Conservation (phyloP, 2,888 invertebrate genomes). For the Drosophila neutralis region DNA sequence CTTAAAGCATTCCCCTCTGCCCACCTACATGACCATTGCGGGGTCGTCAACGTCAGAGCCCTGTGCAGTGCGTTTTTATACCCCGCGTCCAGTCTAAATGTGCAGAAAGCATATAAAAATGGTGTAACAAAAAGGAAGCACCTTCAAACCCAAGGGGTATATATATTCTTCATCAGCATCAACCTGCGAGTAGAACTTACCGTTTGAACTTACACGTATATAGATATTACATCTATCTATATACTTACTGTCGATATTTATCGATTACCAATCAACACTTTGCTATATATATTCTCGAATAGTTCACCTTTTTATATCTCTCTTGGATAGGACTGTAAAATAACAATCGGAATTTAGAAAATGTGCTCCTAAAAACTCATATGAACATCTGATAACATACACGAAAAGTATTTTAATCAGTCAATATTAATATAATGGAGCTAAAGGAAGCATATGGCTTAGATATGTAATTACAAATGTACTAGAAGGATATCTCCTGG, state of each 20-base stretch:
- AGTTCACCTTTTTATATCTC: background rate
- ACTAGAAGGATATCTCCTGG: background rate
- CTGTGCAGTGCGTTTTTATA: slow-evolving; percentile 4
- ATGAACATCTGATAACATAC: background rate
- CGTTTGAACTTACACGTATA: background rate
- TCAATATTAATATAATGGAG: background rate
- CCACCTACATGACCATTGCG: slow-evolving; percentile 1
- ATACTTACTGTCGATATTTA: background rate
- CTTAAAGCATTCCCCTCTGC: background rate
- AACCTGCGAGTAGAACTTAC: background rate
- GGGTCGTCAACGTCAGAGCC: slow-evolving; percentile 33
- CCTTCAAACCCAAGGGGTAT: background rate
- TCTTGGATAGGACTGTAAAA: accelerated
- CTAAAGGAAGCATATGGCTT: background rate
- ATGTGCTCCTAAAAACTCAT: background rate
- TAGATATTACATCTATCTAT: background rate
- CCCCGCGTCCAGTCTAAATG: background rate
- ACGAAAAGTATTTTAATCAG: background rate
- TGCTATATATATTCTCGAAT: background rate
- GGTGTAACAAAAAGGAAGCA: background rate
- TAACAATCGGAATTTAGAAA: background rate
- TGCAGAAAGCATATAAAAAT: background rate
- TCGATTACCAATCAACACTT: background rate
- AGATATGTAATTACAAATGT: background rate
- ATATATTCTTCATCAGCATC: background rate